These are phyloP conservation scores for Hoplostethus mediterraneus DNA, from an alignment of 2,797 vertebrate genomes.

Conservation along the genomic window DNA sequence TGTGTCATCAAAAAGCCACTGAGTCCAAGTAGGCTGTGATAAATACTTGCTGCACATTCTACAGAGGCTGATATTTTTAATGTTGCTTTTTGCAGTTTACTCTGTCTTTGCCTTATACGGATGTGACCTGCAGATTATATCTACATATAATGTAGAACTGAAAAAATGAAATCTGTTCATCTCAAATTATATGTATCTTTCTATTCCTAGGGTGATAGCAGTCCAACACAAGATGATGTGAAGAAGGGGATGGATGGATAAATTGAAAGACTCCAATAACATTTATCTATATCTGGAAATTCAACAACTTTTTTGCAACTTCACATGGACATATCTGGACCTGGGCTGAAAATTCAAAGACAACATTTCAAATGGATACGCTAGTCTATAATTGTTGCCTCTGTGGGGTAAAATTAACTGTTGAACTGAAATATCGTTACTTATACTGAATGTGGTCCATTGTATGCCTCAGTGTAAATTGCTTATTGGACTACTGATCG, in stretches of 20 bases:
- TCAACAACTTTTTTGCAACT: slow-evolving; percentile 12
- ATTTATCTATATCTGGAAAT: not conserved
- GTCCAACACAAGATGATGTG: not conserved
- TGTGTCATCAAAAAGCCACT: slow-evolving; percentile 59
- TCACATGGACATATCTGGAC: not conserved
- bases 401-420: not conserved
- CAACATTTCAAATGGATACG: too few relatives aligned
- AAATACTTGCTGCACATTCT: slow-evolving; percentile 3
- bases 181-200: slow-evolving; percentile 14
- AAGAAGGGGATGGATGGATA: not conserved
- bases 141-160: not conserved
- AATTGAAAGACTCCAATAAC: not conserved
- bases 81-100: not conserved
- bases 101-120: not conserved
- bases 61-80: not conserved
- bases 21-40: slow-evolving; percentile 25
- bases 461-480: not conserved
- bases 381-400: too few relatives aligned
- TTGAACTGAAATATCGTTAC: not conserved
- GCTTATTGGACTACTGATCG: not conserved
- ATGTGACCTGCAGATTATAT: not conserved
- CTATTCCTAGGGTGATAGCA: not conserved
- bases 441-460: not conserved
- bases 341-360: too few relatives aligned
- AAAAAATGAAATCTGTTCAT: not conserved